Conservation (phyloP, 2,113 vertebrate species). For the Scophthalmus maximus region DNA sequence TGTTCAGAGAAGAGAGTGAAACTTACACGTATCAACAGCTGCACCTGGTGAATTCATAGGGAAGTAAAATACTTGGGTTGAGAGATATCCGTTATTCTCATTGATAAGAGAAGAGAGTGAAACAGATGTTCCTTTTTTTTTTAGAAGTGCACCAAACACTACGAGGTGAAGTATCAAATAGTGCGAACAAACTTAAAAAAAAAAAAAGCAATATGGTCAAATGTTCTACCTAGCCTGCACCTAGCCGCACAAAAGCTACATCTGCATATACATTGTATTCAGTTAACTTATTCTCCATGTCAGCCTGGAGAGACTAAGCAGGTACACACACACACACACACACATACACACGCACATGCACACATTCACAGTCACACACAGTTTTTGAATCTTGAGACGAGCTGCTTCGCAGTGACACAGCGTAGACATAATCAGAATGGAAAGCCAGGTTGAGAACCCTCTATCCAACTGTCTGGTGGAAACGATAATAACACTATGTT, state of each 20-base stretch:
- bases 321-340: too few species aligned
- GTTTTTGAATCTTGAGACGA: conserved; percentile 10
- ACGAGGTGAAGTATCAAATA: too few species aligned
- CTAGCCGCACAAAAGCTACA: not conserved
- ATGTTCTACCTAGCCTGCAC: not conserved
- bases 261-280: not conserved
- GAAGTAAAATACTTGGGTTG: too few species aligned
- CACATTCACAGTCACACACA: too few species aligned
- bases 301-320: conserved; percentile 31
- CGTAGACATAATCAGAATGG: conserved; percentile 15
- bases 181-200: not conserved
- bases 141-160: too few species aligned
- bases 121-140: too few species aligned
- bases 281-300: not conserved
- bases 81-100: too few species aligned
- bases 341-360: too few species aligned
- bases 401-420: not conserved
- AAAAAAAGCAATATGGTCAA: not conserved
- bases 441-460: conserved; percentile 54
- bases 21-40: too few species aligned
- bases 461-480: conserved; percentile 54
- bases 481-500: conserved; percentile 66
- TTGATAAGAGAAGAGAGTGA: too few species aligned
- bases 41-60: too few species aligned
- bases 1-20: too few species aligned